Conservation (phyloP, 2,888 invertebrate genomes). For the Parnassius orleans region DNA sequence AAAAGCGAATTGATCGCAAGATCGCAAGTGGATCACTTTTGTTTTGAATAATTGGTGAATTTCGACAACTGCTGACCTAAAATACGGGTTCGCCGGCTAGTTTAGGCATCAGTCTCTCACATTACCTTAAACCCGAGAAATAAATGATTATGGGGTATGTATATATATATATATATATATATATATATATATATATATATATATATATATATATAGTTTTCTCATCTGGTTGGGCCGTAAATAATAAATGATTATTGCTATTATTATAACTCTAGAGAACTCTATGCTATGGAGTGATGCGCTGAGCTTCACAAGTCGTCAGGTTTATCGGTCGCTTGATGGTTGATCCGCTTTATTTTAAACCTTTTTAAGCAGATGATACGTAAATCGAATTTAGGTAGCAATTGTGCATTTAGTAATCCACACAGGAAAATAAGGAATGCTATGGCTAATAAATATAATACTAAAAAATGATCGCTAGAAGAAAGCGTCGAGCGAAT, state of each 20-base stretch:
- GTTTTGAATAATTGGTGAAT: no score
- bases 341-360: conserved; percentile 14
- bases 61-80: no score
- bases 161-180: no score
- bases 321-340: conserved; percentile 5
- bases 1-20: no score
- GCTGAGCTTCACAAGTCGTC: conserved; percentile 16
- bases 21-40: no score
- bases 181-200: no score
- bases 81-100: no score
- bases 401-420: conserved; percentile 10
- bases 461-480: conserved; percentile 24
- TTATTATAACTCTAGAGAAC: not conserved
- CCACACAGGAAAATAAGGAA: conserved; percentile 9
- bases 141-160: no score
- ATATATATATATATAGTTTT: no score
- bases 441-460: conserved; percentile 17
- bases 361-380: conserved; percentile 19
- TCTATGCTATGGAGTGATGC: conserved; percentile 14
- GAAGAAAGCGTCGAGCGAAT: conserved; percentile 39
- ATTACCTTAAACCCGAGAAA: no score
- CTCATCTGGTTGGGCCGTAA: no score
- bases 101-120: no score
- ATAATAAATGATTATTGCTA: not conserved
- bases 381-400: conserved; percentile 11